These are phyloP conservation scores for Sandelia bainsii DNA, from an alignment of 2,797 vertebrate species.

Conservation along the genomic window DNA sequence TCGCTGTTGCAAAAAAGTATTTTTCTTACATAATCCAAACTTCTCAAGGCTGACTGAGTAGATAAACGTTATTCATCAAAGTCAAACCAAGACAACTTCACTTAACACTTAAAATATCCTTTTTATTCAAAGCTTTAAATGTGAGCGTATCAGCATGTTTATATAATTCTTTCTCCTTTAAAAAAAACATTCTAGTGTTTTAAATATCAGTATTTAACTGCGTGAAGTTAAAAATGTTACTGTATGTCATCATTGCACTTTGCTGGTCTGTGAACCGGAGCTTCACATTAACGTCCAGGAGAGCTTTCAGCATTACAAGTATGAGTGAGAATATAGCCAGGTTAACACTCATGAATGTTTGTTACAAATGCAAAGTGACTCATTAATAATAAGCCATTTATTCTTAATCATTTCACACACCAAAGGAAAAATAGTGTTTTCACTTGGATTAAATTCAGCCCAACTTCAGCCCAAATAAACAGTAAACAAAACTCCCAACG, in stretches of 20 bases:
- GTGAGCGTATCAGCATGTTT: slow-evolving; percentile 20
- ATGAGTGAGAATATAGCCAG: background rate
- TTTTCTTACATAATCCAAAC: background rate
- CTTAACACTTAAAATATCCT: slow-evolving; percentile 35
- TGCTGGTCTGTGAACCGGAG: slow-evolving; percentile 4
- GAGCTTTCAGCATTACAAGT: background rate
- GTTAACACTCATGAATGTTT: background rate
- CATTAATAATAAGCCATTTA: slow-evolving; percentile 23
- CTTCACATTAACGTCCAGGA: slow-evolving; percentile 2
- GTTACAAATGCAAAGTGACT: slow-evolving; percentile 1
- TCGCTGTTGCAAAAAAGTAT: background rate
- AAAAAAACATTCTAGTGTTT: slow-evolving; percentile 10
- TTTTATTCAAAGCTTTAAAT: slow-evolving; percentile 47
- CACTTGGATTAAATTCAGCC: too few relatives aligned
- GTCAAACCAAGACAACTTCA: background rate
- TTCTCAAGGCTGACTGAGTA: background rate
- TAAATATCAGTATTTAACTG: slow-evolving; percentile 9
- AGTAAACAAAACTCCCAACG: slow-evolving; percentile 13
- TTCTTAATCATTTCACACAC: slow-evolving; percentile 12
- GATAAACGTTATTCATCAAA: background rate
- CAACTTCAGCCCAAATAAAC: slow-evolving; percentile 3
- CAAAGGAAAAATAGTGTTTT: slow-evolving; percentile 8
- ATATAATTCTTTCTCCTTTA: background rate
- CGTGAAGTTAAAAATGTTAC: slow-evolving; percentile 24
- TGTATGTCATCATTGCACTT: background rate